These are phyloP conservation scores for Caretta caretta DNA, from an alignment of 2,113 vertebrate genomes.

Conservation along the genomic window DNA sequence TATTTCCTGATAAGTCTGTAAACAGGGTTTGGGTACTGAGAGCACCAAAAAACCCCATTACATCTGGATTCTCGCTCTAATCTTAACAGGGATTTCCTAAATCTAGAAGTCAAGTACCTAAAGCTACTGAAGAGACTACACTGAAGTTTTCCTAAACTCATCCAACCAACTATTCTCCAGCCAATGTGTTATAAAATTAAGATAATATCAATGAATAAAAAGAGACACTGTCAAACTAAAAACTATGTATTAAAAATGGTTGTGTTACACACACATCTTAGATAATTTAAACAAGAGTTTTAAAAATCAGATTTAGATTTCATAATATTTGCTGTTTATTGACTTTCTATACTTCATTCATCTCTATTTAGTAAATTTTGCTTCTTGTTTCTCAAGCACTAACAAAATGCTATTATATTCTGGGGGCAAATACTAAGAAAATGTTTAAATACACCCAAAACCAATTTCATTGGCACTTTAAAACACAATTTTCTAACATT, in stretches of 20 bases:
- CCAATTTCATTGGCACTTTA: not conserved
- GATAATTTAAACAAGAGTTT: not conserved
- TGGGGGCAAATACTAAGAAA: not conserved
- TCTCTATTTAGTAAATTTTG: not conserved
- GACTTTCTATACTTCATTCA: not conserved
- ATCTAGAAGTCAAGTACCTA: not conserved
- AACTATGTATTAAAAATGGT: not conserved
- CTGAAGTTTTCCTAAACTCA: not conserved
- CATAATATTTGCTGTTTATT: not conserved
- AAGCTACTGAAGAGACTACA: not conserved
- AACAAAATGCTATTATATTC: not conserved
- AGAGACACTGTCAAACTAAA: not conserved
- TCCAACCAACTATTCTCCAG: not conserved
- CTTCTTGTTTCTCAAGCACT: not conserved
- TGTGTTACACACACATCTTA: not conserved
- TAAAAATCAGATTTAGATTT: not conserved
- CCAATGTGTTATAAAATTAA: not conserved
- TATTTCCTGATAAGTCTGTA: not conserved
- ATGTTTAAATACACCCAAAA: not conserved
- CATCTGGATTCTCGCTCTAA: not conserved
- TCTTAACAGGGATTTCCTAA: not conserved
- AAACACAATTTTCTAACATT: not conserved
- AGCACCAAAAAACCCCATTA: fast-evolving
- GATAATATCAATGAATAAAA: not conserved
- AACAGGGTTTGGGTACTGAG: not conserved